Evolutionary conservation across 2,888 invertebrate species (phyloP).

Genomic region (Tipula unca): DNA sequence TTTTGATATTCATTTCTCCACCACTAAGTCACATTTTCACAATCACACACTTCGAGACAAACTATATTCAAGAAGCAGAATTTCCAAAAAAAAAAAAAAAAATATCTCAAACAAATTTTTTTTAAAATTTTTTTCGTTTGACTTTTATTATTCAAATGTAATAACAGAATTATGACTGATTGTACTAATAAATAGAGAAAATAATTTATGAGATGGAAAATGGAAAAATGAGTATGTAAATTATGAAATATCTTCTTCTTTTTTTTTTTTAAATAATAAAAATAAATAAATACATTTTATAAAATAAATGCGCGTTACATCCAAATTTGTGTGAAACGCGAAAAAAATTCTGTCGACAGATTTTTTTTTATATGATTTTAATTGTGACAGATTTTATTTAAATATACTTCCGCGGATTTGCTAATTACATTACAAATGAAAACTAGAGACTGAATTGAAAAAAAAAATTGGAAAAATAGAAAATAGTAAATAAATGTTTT

Average conservation of each 20-base stretch:
- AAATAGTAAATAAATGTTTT: background rate
- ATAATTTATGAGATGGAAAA: background rate
- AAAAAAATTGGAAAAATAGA: background rate
- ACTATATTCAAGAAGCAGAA: background rate
- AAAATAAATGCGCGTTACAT: background rate
- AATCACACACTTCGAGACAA: background rate
- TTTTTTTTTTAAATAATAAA: background rate
- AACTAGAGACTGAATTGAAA: background rate
- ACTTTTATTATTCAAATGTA: background rate
- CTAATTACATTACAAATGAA: constrained; percentile 2
- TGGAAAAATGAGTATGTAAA: background rate
- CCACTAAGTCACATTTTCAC: background rate
- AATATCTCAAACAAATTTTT: background rate
- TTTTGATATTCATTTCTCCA: background rate
- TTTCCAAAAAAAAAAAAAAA: background rate
- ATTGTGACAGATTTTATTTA: no score
- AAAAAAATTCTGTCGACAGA: background rate
- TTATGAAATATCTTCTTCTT: background rate
- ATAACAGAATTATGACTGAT: background rate
- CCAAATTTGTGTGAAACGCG: background rate
- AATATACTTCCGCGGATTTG: background rate
- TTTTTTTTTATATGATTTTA: background rate
- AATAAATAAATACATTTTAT: background rate
- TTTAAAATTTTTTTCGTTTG: constrained; percentile 1
- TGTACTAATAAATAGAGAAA: background rate